Percentiles rank a stretch among this genome's conserved stretches.
phyloP scores from a whole-genome alignment of 2,888 invertebrate species.

The Lamproptera curius region DNA sequence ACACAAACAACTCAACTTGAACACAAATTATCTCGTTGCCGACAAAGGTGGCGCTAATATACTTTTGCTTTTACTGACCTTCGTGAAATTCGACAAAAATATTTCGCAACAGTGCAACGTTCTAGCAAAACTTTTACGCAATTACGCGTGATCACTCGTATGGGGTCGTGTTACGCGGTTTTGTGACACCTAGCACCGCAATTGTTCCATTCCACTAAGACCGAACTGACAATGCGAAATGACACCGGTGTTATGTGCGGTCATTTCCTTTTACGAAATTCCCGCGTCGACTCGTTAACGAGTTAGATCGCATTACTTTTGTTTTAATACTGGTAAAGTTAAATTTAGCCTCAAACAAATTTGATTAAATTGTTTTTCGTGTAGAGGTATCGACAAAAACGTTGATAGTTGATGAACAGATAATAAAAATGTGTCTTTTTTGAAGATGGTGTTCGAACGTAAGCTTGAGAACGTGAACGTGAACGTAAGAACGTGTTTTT shows the following conservation, averaged over 20 bases:
- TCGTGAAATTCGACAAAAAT: not conserved
- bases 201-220: slow-evolving; percentile 1
- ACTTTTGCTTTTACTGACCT: not conserved
- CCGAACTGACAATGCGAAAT: slow-evolving; percentile 2
- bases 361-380: too few relatives aligned
- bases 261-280: not conserved
- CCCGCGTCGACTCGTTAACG: not conserved
- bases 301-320: not conserved
- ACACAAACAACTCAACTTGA: not conserved
- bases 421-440: not conserved
- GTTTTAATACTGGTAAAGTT: too few relatives aligned
- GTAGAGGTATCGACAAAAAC: too few relatives aligned
- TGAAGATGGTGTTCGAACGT: not conserved
- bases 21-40: not conserved
- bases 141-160: not conserved
- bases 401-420: too few relatives aligned
- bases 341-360: too few relatives aligned
- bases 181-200: not conserved
- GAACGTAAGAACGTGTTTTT: too few relatives aligned
- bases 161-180: not conserved
- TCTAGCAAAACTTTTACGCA: not conserved
- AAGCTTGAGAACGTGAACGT: too few relatives aligned
- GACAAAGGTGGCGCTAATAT: not conserved
- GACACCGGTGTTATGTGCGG: not conserved
- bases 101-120: not conserved